Base-by-base conservation (phyloP, 2,113 vertebrate genomes). In the Picathartes gymnocephalus region DNA sequence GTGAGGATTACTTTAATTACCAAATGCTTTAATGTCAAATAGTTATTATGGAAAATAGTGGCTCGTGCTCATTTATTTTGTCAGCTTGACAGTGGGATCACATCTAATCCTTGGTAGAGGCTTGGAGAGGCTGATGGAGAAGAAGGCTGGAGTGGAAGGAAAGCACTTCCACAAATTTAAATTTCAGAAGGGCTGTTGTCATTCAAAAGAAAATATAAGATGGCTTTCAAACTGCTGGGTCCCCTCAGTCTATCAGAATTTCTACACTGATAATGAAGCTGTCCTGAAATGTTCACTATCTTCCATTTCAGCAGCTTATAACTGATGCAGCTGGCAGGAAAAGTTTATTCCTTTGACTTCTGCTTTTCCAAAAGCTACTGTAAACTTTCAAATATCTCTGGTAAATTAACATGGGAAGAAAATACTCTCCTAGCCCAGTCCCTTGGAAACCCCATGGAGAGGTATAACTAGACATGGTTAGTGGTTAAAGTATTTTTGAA, bases 1-100 rank as follows among this genome's bases (percentile, higher is more conserved):
- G 80, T 11, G 20, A 94, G 86, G 89, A 85, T 90, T 95, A 86
- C 48, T 96, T 97, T 97, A 96, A 98, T 97, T 97, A 96, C 89
- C 57, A 86, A 58, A 81, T 53, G 93, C 85, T 92, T 96, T 92
- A 96, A 93, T 97, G 93, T 94, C 77, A 77, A 85, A 94, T 90
- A 83, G 77, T 87, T 96, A 93, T 93, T 93, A 94, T 19, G 48
- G 76, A 44, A 94, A 96, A 94, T 58, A 92, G 72, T 66, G 82
- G 94, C 71, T 94, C 81, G 45, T n/a, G 40, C 92, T 97, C 48
- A 96, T 97, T 96, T 92, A 88, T 85, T 95, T 96, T 95, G 95
- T 92, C 97, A 97, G 92, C 81, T 69, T 87, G 88, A 97, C 95
- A 96, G 89, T 12, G 18, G 78, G 77, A 85, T 96, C 90, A 40